Evolutionary conservation across 1,140 invertebrate genomes (phyloP).

Genomic region (Maniola jurtina): DNA sequence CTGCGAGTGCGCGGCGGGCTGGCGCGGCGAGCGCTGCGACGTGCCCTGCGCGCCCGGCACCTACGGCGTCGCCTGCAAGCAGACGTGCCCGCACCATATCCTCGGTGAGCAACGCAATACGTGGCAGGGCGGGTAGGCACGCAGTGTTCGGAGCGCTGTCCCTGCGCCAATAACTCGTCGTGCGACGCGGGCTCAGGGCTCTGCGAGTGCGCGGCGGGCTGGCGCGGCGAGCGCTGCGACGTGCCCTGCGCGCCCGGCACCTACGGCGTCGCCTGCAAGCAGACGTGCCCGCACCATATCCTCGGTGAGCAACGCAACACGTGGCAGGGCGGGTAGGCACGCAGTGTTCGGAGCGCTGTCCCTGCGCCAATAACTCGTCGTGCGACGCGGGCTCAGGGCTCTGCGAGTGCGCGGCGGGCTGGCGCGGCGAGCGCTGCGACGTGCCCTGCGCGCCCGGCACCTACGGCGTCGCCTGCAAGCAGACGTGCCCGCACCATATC

Average conservation of each 20-base stretch:
- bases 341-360: slow-evolving; percentile 87
- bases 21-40: slow-evolving; percentile 88
- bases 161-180: slow-evolving; percentile 92
- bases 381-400: slow-evolving; percentile 89
- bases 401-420: slow-evolving; percentile 92
- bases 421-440: slow-evolving; percentile 88
- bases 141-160: slow-evolving; percentile 87
- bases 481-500: slow-evolving; percentile 82
- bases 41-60: slow-evolving; percentile 86
- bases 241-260: slow-evolving; percentile 86
- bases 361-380: slow-evolving; percentile 92
- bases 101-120: slow-evolving; percentile 31
- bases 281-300: slow-evolving; percentile 82
- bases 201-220: slow-evolving; percentile 92
- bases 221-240: slow-evolving; percentile 88
- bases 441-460: slow-evolving; percentile 86
- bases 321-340: slow-evolving; percentile 87
- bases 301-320: slow-evolving; percentile 80
- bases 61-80: slow-evolving; percentile 90
- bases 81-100: slow-evolving; percentile 82
- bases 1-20: slow-evolving; percentile 92
- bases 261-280: slow-evolving; percentile 90
- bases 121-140: slow-evolving; percentile 57
- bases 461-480: slow-evolving; percentile 90
- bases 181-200: slow-evolving; percentile 89